These are phyloP conservation scores for Iguana delicatissima DNA, from an alignment of 2,797 vertebrate genomes.

Conservation along the genomic window DNA sequence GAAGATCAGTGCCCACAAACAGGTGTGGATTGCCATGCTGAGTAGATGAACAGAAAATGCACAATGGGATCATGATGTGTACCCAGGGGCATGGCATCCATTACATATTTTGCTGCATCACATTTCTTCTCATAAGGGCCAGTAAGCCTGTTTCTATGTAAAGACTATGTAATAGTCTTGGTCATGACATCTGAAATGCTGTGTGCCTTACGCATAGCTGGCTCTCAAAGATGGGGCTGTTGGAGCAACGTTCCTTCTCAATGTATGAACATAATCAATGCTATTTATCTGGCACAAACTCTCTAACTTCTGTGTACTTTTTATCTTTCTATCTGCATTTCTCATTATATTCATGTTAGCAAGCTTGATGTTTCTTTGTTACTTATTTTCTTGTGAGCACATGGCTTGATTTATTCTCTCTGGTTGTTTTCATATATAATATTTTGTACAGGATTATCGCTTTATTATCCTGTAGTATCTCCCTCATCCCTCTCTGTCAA, in stretches of 20 bases:
- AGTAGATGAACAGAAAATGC: not conserved
- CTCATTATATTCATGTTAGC: not conserved
- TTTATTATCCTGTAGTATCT: constrained; percentile 76
- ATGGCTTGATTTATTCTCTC: constrained; percentile 63
- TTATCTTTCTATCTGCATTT: not conserved
- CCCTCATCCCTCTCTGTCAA: constrained; percentile 73
- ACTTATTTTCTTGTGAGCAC: constrained; percentile 43
- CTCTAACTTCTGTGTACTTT: constrained; percentile 1
- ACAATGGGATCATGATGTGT: too few relatives aligned
- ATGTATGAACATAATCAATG: not conserved
- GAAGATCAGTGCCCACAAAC: not conserved
- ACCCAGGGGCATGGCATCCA: not conserved
- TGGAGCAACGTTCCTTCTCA: not conserved
- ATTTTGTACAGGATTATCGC: constrained; percentile 74
- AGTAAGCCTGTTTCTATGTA: not conserved
- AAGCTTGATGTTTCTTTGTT: constrained; percentile 39
- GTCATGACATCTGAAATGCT: not conserved
- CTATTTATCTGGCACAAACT: not conserved
- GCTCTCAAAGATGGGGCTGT: not conserved
- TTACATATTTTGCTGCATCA: not conserved
- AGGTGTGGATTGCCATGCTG: not conserved
- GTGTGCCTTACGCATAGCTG: not conserved
- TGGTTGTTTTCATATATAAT: constrained; percentile 77
- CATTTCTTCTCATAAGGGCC: not conserved
- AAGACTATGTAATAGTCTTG: not conserved